phyloP scores from a whole-genome alignment of 2,113 vertebrate genomes.

The Scalopus aquaticus region DNA sequence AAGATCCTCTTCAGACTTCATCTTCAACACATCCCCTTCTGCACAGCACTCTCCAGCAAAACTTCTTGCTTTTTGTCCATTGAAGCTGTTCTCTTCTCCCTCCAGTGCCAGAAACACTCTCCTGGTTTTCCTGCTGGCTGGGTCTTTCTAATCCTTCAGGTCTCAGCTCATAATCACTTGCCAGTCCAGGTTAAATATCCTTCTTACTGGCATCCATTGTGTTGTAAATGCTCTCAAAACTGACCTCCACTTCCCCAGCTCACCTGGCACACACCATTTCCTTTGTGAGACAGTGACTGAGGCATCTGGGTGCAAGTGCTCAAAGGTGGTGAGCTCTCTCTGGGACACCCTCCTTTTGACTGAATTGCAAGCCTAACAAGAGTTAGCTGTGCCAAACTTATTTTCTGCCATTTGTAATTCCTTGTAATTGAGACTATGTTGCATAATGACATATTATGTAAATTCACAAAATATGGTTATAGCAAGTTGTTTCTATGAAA shows the following conservation, averaged over 20 bases:
- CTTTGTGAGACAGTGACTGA: background rate
- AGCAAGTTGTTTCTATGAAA: constrained; percentile 16
- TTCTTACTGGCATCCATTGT: background rate
- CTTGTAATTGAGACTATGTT: background rate
- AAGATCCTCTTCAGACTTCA: background rate
- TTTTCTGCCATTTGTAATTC: background rate
- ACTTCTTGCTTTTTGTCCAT: background rate
- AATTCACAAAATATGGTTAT: background rate
- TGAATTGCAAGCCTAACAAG: background rate
- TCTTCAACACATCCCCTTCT: background rate
- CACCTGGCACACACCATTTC: background rate
- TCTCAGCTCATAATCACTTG: background rate
- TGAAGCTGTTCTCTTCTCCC: background rate
- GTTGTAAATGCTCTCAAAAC: background rate
- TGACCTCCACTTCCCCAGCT: background rate
- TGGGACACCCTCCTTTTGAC: background rate
- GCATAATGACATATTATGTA: background rate
- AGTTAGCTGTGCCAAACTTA: background rate
- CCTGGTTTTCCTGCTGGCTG: background rate
- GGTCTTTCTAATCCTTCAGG: background rate
- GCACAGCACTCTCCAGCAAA: background rate
- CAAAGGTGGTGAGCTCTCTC: background rate
- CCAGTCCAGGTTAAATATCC: background rate
- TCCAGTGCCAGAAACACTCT: background rate
- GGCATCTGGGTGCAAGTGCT: background rate